Evolutionary conservation across 1,140 invertebrate species (phyloP).

Genomic region (Pseudachorutes palmiensis): DNA sequence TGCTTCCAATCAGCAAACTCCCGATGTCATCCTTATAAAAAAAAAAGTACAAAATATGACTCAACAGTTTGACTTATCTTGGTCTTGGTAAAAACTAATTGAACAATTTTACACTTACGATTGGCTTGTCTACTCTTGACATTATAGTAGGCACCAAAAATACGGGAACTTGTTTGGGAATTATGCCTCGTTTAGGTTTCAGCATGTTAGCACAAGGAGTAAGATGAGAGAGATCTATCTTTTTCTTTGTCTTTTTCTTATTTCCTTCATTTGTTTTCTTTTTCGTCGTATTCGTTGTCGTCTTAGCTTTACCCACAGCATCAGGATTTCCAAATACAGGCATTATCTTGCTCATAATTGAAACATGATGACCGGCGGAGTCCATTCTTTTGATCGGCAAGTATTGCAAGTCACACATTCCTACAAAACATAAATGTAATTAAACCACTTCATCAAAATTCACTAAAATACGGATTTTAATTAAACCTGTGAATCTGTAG

Average conservation of each 20-base stretch:
- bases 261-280: too few species aligned
- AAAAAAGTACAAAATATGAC: not conserved
- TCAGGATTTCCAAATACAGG: slow-evolving; percentile 44
- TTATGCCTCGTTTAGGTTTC: not conserved
- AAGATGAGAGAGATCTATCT: not conserved
- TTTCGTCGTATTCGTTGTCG: too few species aligned
- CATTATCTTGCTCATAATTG: slow-evolving; percentile 58
- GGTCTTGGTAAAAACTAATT: not conserved
- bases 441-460: not conserved
- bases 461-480: slow-evolving; percentile 21
- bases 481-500: slow-evolving; percentile 65
- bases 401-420: slow-evolving; percentile 83
- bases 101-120: slow-evolving; percentile 12
- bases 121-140: slow-evolving; percentile 21
- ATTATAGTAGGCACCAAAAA: slow-evolving; percentile 20
- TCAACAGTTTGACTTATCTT: not conserved
- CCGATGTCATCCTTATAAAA: not conserved
- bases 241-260: too few species aligned
- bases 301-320: too few species aligned
- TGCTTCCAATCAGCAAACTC: not conserved
- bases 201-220: too few species aligned
- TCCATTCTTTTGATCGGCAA: slow-evolving; percentile 55
- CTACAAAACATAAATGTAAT: slow-evolving; percentile 53
- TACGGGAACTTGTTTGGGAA: not conserved
- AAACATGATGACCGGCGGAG: slow-evolving; percentile 47